These are phyloP conservation scores for Ardeotis arabs DNA, from an alignment of 2,113 vertebrate species.

Conservation along the genomic window DNA sequence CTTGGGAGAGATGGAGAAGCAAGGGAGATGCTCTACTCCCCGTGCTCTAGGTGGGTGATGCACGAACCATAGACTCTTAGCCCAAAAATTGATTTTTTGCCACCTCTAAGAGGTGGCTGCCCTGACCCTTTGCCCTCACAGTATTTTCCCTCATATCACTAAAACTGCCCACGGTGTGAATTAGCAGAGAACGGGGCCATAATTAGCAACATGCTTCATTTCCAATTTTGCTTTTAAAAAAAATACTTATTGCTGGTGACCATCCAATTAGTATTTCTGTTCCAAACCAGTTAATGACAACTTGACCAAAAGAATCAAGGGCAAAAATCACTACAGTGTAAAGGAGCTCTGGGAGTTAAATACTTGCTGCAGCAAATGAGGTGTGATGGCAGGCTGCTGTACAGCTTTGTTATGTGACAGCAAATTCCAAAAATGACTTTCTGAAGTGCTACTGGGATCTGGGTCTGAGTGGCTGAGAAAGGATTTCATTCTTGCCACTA, in stretches of 20 bases:
- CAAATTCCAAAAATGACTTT: background rate
- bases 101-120: background rate
- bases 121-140: background rate
- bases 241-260: background rate
- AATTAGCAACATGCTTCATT: background rate
- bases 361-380: background rate
- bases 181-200: background rate
- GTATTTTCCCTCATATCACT: background rate
- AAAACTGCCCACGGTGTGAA: background rate
- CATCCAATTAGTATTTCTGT: background rate
- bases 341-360: background rate
- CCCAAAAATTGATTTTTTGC: background rate
- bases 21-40: background rate
- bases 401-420: background rate
- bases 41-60: background rate
- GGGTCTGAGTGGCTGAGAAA: background rate
- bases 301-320: background rate
- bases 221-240: constrained; percentile 1
- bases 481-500: background rate
- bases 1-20: background rate
- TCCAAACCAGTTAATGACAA: background rate
- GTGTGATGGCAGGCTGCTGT: background rate
- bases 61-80: fast-evolving
- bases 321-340: background rate
- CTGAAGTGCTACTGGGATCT: background rate